phyloP scores from a whole-genome alignment of 2,113 vertebrate genomes.

The Xenus cinereus region DNA sequence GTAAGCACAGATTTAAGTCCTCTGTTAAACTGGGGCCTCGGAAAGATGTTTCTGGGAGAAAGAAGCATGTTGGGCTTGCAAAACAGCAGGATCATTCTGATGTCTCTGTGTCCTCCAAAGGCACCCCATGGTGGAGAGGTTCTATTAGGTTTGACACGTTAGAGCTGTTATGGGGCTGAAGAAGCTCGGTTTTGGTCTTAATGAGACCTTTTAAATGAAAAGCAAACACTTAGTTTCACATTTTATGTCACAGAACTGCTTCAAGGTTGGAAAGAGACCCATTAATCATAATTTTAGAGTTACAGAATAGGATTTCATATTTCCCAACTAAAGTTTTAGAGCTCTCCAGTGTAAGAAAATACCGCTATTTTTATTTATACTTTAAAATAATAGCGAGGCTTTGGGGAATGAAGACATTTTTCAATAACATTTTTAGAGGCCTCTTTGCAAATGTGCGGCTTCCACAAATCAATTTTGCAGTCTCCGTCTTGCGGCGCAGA shows the following conservation, averaged over 20 bases:
- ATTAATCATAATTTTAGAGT: not conserved
- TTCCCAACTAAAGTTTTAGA: not conserved
- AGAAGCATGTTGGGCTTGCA: not conserved
- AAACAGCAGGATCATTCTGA: not conserved
- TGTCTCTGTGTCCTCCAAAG: not conserved
- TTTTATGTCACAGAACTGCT: not conserved
- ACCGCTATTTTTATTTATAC: constrained; percentile 17
- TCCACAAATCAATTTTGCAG: not conserved
- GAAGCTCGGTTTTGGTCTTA: not conserved
- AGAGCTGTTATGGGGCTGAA: not conserved
- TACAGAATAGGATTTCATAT: not conserved
- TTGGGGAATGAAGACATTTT: not conserved
- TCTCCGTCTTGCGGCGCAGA: not conserved
- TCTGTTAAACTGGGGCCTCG: not conserved
- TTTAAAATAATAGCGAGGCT: not conserved
- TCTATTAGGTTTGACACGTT: not conserved
- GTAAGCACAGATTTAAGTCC: not conserved
- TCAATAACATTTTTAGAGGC: not conserved
- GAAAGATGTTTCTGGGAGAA: not conserved
- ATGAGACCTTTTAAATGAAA: constrained; percentile 32
- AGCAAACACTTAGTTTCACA: not conserved
- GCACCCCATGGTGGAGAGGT: not conserved
- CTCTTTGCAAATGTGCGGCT: not conserved
- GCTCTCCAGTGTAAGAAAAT: not conserved
- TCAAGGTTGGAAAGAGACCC: not conserved